Conservation (phyloP, 2,888 invertebrate species). For the Lacanobia oleracea region DNA sequence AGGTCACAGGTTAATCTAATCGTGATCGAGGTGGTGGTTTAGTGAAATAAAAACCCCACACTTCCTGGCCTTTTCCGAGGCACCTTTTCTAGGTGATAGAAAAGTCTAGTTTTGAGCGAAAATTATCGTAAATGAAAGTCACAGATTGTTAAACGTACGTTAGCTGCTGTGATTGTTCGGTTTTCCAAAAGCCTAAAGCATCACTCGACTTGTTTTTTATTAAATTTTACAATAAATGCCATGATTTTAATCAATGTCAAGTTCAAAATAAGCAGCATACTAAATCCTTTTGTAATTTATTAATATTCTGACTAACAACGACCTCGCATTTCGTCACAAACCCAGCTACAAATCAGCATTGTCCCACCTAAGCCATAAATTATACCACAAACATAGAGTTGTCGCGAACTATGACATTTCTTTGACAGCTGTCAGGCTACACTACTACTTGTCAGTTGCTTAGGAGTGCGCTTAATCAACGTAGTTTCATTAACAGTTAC, state of each 20-base stretch:
- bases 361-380: constrained; percentile 45
- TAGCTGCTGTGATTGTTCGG: too few species aligned
- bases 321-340: constrained; percentile 1
- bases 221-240: too few species aligned
- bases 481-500: constrained; percentile 48
- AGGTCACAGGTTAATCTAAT: too few species aligned
- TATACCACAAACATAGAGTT: constrained; percentile 48
- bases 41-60: too few species aligned
- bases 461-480: constrained; percentile 50
- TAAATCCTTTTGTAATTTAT: neutral
- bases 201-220: neutral
- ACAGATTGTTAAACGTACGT: too few species aligned
- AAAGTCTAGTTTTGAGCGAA: too few species aligned
- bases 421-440: constrained; percentile 59
- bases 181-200: neutral
- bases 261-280: too few species aligned
- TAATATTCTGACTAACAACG: neutral
- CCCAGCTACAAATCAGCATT: constrained; percentile 42
- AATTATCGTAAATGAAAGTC: too few species aligned
- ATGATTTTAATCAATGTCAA: too few species aligned
- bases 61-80: too few species aligned
- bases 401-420: constrained; percentile 50
- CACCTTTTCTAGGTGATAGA: too few species aligned
- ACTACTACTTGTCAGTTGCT: constrained; percentile 40
- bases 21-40: too few species aligned